Evolutionary conservation across 2,113 vertebrate genomes (phyloP).

Genomic region (Prolemur simus): DNA sequence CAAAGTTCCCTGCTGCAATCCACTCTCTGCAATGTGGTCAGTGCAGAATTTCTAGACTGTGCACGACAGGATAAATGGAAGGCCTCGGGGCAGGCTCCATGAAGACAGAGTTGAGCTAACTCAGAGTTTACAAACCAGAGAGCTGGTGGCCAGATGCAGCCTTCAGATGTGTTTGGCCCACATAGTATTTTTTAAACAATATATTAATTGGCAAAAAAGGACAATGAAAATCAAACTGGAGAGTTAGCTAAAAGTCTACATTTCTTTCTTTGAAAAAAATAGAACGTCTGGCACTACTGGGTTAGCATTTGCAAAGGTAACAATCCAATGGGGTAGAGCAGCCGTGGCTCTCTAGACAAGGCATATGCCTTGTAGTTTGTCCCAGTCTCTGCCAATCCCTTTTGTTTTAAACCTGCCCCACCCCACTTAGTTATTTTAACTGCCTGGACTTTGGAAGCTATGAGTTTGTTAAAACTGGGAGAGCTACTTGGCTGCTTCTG

Average conservation of each 20-base stretch:
- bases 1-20: not conserved
- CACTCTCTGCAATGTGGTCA: not conserved
- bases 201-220: not conserved
- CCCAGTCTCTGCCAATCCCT: not conserved
- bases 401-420: not conserved
- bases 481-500: not conserved
- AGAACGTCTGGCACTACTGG: not conserved
- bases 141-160: not conserved
- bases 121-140: not conserved
- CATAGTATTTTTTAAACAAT: not conserved
- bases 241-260: not conserved
- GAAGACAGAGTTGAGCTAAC: not conserved
- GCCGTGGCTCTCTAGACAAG: not conserved
- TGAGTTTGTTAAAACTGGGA: no score
- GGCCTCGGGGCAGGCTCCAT: not conserved
- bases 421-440: not conserved
- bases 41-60: not conserved
- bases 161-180: not conserved
- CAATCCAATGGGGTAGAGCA: rapidly evolving
- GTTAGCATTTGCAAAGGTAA: not conserved
- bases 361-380: not conserved
- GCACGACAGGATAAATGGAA: not conserved
- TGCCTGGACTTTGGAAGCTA: not conserved
- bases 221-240: not conserved
- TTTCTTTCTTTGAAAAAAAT: not conserved